These are phyloP conservation scores for Pithys albifrons DNA, from an alignment of 2,113 vertebrate genomes.

Conservation along the genomic window DNA sequence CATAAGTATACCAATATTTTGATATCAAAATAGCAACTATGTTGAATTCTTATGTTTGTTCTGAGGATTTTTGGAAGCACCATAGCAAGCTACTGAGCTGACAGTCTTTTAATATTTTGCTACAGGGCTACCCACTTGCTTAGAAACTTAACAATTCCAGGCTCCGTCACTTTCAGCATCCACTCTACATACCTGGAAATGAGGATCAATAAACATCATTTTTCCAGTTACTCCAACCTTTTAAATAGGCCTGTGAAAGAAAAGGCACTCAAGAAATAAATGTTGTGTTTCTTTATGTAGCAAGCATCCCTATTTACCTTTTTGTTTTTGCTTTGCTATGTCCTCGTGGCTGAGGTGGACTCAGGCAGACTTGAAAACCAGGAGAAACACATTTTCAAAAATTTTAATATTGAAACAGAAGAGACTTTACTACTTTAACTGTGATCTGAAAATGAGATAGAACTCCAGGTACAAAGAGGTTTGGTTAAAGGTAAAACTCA, in stretches of 20 bases:
- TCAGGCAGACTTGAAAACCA: background rate
- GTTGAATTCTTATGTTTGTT: background rate
- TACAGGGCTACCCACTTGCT: background rate
- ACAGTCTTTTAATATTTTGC: background rate
- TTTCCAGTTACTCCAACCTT: background rate
- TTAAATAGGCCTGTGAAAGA: background rate
- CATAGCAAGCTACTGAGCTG: background rate
- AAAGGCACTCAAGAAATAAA: background rate
- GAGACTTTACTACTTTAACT: background rate
- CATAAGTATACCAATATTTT: background rate
- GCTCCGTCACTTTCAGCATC: background rate
- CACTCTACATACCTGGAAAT: background rate
- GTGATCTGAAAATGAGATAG: background rate
- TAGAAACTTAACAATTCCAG: background rate
- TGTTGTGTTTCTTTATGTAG: background rate
- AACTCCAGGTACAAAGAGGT: background rate
- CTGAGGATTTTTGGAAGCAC: background rate
- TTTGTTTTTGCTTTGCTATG: background rate
- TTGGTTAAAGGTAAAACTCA: background rate
- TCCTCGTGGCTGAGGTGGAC: background rate
- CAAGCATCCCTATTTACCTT: background rate
- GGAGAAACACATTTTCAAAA: background rate
- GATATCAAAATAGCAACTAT: background rate
- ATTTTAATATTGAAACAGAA: background rate
- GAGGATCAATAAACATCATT: rapidly evolving